Evolutionary conservation across 2,797 vertebrate genomes (phyloP).

Genomic region (Gambelia wislizenii): DNA sequence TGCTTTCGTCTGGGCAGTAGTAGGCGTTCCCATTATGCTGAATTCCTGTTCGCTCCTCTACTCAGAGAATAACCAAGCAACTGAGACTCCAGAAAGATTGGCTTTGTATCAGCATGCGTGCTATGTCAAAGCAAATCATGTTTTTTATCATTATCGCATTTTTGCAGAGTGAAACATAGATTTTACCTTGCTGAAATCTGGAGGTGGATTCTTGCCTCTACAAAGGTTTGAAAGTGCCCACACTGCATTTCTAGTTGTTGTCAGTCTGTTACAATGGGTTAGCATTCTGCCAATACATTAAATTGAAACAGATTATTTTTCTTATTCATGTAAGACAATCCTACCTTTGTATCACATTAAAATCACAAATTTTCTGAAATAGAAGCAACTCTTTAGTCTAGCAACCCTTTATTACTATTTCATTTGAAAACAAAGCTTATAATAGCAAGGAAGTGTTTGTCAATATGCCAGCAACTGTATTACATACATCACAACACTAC

Average conservation of each 20-base stretch:
- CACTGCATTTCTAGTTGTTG: conserved; percentile 96
- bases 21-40: no score
- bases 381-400: background rate
- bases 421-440: background rate
- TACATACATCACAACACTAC: background rate
- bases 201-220: conserved; percentile 93
- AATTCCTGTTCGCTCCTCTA: no score
- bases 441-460: background rate
- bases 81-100: background rate
- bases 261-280: conserved; percentile 94
- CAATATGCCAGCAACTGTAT: background rate
- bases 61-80: background rate
- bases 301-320: background rate
- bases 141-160: background rate
- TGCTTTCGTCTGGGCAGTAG: no score
- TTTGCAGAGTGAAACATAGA: conserved; percentile 24
- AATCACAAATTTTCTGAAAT: background rate
- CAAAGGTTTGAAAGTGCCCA: conserved; percentile 94
- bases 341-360: background rate
- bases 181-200: conserved; percentile 90
- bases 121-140: background rate
- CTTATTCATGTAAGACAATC: background rate
- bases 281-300: conserved; percentile 82
- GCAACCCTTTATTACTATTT: background rate
- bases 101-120: background rate